A percentile compares a stretch with the other conserved stretches of the same genome.
Conservation (phyloP, 2,888 invertebrate species). For the Dastarcus helophoroides region DNA sequence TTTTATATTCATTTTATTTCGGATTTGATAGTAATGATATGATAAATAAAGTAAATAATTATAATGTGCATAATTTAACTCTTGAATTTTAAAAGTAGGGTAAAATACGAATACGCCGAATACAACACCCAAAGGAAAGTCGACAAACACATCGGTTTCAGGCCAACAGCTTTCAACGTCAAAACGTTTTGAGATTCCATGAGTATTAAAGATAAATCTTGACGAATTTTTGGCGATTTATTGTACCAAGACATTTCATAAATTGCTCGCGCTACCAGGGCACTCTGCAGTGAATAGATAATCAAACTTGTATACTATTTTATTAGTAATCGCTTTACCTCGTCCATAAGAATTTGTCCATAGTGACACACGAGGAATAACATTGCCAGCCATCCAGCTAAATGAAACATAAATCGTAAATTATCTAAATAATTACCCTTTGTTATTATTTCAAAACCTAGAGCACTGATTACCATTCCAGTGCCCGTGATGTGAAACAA, state of each 20-base stretch:
- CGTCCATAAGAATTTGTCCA: not conserved
- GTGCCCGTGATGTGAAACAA: slow-evolving; percentile 1
- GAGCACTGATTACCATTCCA: not conserved
- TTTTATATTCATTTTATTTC: too few relatives aligned
- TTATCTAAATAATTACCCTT: not conserved
- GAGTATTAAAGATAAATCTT: not conserved
- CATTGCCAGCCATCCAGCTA: slow-evolving; percentile 1
- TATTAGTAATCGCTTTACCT: too few relatives aligned
- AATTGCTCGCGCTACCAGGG: too few relatives aligned
- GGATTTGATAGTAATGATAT: too few relatives aligned
- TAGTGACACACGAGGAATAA: slow-evolving; percentile 1
- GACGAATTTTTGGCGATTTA: not conserved
- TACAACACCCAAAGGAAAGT: slow-evolving; percentile 1
- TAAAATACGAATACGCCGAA: too few relatives aligned
- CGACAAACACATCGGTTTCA: not conserved
- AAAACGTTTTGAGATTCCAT: not conserved
- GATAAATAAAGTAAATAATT: too few relatives aligned
- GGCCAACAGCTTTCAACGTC: not conserved
- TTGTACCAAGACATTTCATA: too few relatives aligned
- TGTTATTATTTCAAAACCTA: slow-evolving; percentile 1
- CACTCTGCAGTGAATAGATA: too few relatives aligned
- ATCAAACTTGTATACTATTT: too few relatives aligned
- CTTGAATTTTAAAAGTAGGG: too few relatives aligned
- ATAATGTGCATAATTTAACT: too few relatives aligned
- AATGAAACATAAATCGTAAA: not conserved